Evolutionary conservation across 2,113 vertebrate species (phyloP).

Genomic region (Galbula dea): DNA sequence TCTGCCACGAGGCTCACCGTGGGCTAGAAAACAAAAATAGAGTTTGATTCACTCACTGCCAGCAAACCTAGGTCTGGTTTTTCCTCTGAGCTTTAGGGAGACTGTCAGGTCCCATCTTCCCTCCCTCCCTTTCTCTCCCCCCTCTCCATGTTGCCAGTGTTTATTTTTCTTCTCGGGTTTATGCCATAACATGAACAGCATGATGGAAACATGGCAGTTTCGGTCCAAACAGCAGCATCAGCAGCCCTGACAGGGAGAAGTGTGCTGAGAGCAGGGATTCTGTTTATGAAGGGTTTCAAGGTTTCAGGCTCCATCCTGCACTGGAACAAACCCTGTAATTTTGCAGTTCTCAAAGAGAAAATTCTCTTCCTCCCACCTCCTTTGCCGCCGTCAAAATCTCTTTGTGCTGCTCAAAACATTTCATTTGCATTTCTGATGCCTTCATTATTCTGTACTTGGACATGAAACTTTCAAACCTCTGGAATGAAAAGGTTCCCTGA

Average conservation of each 20-base stretch:
- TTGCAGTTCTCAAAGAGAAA: background rate
- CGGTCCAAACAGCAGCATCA: background rate
- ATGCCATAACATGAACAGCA: background rate
- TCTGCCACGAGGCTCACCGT: conserved; percentile 22
- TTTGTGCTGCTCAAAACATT: conserved; percentile 37
- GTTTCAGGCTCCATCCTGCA: conserved; percentile 39
- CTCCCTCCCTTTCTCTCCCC: background rate
- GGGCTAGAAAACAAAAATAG: conserved; percentile 58
- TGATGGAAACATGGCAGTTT: conserved; percentile 32
- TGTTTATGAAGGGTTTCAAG: conserved; percentile 14
- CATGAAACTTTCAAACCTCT: background rate
- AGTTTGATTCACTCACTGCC: conserved; percentile 40
- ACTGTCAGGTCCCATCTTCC: conserved; percentile 60
- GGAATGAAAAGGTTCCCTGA: background rate
- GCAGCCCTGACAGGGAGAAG: background rate
- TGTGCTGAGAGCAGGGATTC: conserved; percentile 13
- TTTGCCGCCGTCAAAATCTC: background rate
- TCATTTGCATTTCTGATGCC: conserved; percentile 42
- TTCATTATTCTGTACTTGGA: background rate
- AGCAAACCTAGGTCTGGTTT: conserved; percentile 48
- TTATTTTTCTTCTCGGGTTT: conserved; percentile 27
- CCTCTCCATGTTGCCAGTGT: background rate
- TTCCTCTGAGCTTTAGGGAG: conserved; percentile 32
- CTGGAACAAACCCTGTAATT: background rate
- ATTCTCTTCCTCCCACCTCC: conserved; percentile 43